Conservation (phyloP, 2,888 invertebrate genomes). For the Caradrina kadenii region DNA sequence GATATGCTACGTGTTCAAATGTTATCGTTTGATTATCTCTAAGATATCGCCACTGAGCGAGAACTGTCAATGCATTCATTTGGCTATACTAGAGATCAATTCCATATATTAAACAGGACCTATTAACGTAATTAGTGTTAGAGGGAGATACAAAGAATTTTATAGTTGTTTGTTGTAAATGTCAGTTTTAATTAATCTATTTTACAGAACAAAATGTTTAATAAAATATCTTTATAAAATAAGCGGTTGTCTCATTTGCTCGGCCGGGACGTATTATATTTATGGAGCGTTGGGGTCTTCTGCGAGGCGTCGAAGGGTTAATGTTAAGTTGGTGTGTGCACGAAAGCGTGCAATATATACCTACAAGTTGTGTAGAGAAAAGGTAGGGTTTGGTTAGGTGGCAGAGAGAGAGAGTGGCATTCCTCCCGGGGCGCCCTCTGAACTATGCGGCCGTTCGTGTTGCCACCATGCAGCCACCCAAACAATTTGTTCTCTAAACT, state of each 20-base stretch:
- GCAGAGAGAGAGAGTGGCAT: slow-evolving; percentile 70
- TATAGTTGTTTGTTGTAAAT: slow-evolving; percentile 90
- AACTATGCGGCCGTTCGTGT: slow-evolving; percentile 76
- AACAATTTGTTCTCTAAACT: slow-evolving; percentile 69
- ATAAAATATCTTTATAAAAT: slow-evolving; percentile 90
- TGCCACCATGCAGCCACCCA: slow-evolving; percentile 62
- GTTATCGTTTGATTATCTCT: slow-evolving; percentile 74
- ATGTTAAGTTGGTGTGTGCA: slow-evolving; percentile 63
- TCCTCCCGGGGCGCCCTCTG: slow-evolving; percentile 71
- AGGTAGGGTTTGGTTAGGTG: slow-evolving; percentile 71
- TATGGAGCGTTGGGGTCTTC: slow-evolving; percentile 39
- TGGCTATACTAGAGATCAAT: slow-evolving; percentile 75
- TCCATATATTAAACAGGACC: slow-evolving; percentile 82
- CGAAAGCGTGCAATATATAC: slow-evolving; percentile 64
- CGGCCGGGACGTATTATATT: slow-evolving; percentile 44
- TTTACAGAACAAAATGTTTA: slow-evolving; percentile 90
- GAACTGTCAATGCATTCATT: slow-evolving; percentile 72
- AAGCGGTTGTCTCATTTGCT: slow-evolving; percentile 68
- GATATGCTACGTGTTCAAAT: slow-evolving; percentile 83
- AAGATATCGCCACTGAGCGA: slow-evolving; percentile 67
- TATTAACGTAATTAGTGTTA: slow-evolving; percentile 86
- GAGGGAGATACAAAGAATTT: slow-evolving; percentile 87
- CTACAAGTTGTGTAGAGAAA: slow-evolving; percentile 68
- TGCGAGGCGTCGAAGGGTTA: slow-evolving; percentile 60
- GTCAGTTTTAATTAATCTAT: slow-evolving; percentile 90